A percentile compares a stretch with the other conserved stretches of the same genome.
phyloP scores from a whole-genome alignment of 2,113 vertebrate genomes.

The Oryzias melastigma region DNA sequence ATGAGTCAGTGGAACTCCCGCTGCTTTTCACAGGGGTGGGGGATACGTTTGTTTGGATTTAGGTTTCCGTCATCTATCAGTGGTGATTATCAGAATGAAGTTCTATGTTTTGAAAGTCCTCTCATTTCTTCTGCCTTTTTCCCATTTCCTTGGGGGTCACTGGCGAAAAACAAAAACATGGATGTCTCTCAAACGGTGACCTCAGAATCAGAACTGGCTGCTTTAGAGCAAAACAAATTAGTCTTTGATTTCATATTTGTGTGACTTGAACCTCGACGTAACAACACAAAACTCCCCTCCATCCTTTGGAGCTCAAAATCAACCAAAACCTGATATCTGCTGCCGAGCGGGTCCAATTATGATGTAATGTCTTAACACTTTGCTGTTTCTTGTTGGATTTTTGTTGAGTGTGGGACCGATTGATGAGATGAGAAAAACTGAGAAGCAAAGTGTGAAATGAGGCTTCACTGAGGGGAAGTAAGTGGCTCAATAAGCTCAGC shows the following conservation, averaged over 20 bases:
- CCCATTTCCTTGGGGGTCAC: slow-evolving; percentile 33
- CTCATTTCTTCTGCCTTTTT: slow-evolving; percentile 39
- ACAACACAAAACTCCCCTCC: slow-evolving; percentile 30
- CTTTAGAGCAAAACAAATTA: slow-evolving; percentile 55
- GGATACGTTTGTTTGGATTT: slow-evolving; percentile 58
- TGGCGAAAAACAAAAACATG: slow-evolving; percentile 45
- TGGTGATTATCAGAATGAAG: slow-evolving; percentile 55
- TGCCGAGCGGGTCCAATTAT: slow-evolving; percentile 21
- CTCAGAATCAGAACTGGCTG: slow-evolving; percentile 59
- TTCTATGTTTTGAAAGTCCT: slow-evolving; percentile 61
- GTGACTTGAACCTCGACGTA: slow-evolving; percentile 27
- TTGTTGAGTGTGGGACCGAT: slow-evolving; percentile 14
- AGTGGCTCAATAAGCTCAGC: slow-evolving; percentile 13
- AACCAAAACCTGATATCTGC: slow-evolving; percentile 29
- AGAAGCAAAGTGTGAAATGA: slow-evolving; percentile 45
- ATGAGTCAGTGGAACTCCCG: slow-evolving; percentile 26
- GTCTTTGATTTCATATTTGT: slow-evolving; percentile 51
- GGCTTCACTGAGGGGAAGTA: slow-evolving; percentile 5
- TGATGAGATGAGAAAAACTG: slow-evolving; percentile 8
- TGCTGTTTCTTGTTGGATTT: slow-evolving; percentile 17
- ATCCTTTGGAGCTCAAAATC: slow-evolving; percentile 18
- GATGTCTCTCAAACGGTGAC: slow-evolving; percentile 41
- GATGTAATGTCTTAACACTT: slow-evolving; percentile 18
- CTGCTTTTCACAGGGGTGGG: slow-evolving; percentile 36
- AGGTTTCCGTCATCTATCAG: slow-evolving; percentile 60